Conservation (phyloP, 2,888 invertebrate genomes). For the Scaptomyza cyrtandrae region DNA sequence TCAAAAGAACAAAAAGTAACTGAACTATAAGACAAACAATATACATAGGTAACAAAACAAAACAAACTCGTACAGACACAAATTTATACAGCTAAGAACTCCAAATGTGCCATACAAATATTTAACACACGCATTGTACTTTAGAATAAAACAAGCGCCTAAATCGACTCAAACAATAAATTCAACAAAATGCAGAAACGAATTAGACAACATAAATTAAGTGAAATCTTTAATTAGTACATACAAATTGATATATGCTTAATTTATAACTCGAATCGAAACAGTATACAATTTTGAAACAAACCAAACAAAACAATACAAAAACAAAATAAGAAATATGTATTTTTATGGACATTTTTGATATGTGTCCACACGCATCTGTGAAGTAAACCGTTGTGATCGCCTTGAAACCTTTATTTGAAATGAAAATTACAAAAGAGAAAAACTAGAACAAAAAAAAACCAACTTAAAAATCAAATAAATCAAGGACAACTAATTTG, state of each 20-base stretch:
- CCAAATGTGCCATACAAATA: slow-evolving; percentile 71
- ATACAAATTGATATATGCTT: slow-evolving; percentile 27
- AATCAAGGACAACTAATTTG: slow-evolving; percentile 33
- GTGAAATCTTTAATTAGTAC: slow-evolving; percentile 44
- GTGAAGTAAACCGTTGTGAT: slow-evolving; percentile 82
- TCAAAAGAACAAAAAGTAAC: slow-evolving; percentile 6
- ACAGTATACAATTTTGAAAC: slow-evolving; percentile 19
- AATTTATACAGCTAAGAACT: slow-evolving; percentile 47
- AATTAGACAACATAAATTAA: slow-evolving; percentile 51
- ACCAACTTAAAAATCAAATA: not conserved
- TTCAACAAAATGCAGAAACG: slow-evolving; percentile 23
- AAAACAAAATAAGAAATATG: slow-evolving; percentile 21
- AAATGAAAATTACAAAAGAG: slow-evolving; percentile 38
- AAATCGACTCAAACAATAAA: slow-evolving; percentile 52
- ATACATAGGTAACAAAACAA: not conserved
- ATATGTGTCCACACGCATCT: slow-evolving; percentile 74
- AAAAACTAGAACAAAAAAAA: slow-evolving; percentile 11
- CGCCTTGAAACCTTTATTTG: slow-evolving; percentile 73
- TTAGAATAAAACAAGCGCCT: slow-evolving; percentile 40
- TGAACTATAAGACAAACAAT: slow-evolving; percentile 16
- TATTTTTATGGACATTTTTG: slow-evolving; percentile 69
- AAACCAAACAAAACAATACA: slow-evolving; percentile 1
- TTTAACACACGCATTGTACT: slow-evolving; percentile 19
- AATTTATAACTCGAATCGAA: slow-evolving; percentile 27
- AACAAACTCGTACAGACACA: slow-evolving; percentile 16